These are phyloP conservation scores for Coturnix japonica DNA, from an alignment of 2,113 vertebrate species.

Conservation along the genomic window DNA sequence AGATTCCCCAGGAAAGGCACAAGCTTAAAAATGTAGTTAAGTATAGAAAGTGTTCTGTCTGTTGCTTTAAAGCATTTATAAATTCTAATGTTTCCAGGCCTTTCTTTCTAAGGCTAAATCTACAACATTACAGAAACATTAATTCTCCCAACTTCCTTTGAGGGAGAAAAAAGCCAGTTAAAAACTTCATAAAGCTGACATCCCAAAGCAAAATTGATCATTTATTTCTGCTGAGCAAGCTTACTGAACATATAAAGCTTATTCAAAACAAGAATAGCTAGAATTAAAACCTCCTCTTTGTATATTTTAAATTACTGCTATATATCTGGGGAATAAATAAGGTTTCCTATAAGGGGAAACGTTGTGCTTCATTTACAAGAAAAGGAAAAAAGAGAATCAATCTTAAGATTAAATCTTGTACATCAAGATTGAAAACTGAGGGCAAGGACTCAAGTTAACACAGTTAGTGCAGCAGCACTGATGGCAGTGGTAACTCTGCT, in stretches of 20 bases:
- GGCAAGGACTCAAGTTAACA: background rate
- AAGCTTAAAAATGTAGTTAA: background rate
- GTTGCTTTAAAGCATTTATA: background rate
- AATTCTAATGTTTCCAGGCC: background rate
- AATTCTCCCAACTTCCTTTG: background rate
- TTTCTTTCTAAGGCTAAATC: background rate
- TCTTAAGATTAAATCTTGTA: background rate
- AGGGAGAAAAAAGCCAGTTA: background rate
- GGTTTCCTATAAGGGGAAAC: background rate
- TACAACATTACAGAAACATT: background rate
- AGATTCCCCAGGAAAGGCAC: background rate
- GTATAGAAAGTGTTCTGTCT: fast-evolving
- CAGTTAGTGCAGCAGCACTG: background rate
- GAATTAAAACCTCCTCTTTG: background rate
- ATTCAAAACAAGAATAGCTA: background rate
- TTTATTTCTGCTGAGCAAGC: background rate
- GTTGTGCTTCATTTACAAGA: background rate
- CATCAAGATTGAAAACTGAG: background rate
- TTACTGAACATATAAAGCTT: background rate
- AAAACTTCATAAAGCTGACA: background rate
- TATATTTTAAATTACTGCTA: background rate
- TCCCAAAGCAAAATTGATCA: background rate
- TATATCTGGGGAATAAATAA: background rate
- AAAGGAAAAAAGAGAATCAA: background rate
- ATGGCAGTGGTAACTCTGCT: background rate